phyloP scores from a whole-genome alignment of 2,797 vertebrate genomes.

The Melanogrammus aeglefinus region DNA sequence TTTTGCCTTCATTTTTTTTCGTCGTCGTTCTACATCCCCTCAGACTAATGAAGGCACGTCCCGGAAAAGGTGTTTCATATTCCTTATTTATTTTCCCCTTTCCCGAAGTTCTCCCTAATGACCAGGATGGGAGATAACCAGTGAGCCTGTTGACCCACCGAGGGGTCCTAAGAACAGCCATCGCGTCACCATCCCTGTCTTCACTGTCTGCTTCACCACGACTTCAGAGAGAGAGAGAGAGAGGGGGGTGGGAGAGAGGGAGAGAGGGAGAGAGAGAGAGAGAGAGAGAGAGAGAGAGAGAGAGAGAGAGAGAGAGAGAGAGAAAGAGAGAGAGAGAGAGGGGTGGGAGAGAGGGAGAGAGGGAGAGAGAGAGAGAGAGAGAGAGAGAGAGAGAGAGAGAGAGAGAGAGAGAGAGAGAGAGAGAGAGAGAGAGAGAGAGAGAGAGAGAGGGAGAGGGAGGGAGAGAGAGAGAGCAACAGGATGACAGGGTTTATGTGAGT shows the following conservation, averaged over 20 bases:
- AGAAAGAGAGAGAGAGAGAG: conserved; percentile 62
- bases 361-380: conserved; percentile 56
- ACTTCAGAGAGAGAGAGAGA: conserved; percentile 56
- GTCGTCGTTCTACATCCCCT: background rate
- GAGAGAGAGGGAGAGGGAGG: conserved; percentile 54
- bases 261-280: conserved; percentile 66
- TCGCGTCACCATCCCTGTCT: conserved; percentile 30
- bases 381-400: conserved; percentile 58
- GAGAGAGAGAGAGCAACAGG: conserved; percentile 59
- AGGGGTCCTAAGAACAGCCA: conserved; percentile 27
- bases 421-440: conserved; percentile 54
- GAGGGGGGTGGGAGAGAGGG: conserved; percentile 54
- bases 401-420: conserved; percentile 65
- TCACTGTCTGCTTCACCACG: conserved; percentile 32
- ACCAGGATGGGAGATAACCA: background rate
- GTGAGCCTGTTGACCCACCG: conserved; percentile 26
- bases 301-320: conserved; percentile 59
- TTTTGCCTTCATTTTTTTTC: background rate
- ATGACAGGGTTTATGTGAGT: conserved; percentile 57
- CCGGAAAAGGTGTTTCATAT: background rate
- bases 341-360: conserved; percentile 58
- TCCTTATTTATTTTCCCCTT: background rate
- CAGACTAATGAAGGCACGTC: background rate
- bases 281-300: conserved; percentile 55
- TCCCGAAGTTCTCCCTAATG: background rate